Base-by-base conservation (phyloP, 2,797 vertebrate genomes). In the Trematomus bernacchii region DNA sequence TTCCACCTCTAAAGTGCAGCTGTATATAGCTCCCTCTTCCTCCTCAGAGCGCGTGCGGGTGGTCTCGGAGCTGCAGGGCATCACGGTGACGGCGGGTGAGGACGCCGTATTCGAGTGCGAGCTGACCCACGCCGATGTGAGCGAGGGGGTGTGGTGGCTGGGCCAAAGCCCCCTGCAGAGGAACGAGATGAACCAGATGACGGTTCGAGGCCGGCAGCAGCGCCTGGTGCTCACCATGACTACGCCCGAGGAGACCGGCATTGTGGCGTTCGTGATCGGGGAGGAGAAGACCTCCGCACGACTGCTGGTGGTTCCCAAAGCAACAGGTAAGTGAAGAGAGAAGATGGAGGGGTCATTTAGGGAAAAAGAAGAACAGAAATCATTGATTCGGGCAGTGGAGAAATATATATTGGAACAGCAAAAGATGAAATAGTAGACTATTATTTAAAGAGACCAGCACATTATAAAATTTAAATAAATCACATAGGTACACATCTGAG, bases 121-220 rank as follows among this genome's bases (percentile, higher is more conserved):
- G 93, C 94, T 99, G 89, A 98, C 97, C 14, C 92, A 93, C 0
- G 83, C 93, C 0, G 95, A 96, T 1, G 90, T 96, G 88, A 94
- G 66, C 2, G 96, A 96, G 0, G 96, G 96, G 8, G 92, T 92
- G 80, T 99, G 98, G 98, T 99, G 97, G 97, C 96, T 99, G 1
- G 97, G 97, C 57, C 94, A 96, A 71, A 96, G 94, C 64, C 94
- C 94, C 44, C 96, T 99, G 42, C 97, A 98, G 94, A 95, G 96
- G 90, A 96, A 98, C 68, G 92, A 97, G 71, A 95, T 97, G 95
- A 99, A 97, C 52, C 92, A 96, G 75, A 95, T 97, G 93, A 96
- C 85, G 5, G 92, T 90, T 67, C 66, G 30, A 9, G 96, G 95
- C 6, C 84, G 85, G 3, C 78, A 87, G 53, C 95, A 94, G 71